Evolutionary conservation across 2,888 invertebrate genomes (phyloP), one percentile per base, ranked within the genome.

Genomic region (Aspidiotus rigidus): DNA sequence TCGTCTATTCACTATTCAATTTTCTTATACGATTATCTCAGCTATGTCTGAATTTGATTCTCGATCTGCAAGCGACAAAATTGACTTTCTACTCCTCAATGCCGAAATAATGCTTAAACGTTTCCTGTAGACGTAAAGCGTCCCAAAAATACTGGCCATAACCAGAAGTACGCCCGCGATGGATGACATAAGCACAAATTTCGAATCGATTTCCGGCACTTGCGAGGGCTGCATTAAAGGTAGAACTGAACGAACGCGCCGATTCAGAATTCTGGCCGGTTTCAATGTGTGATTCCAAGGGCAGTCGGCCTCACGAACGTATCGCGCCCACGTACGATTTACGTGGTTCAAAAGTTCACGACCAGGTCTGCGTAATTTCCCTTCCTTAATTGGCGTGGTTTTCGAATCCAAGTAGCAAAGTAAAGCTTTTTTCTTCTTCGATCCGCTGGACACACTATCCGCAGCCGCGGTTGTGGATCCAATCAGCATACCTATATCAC

Each of bases 271-370:
- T 42, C 71, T 70, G 15, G 73, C 69, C 39, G 72, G 72, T 62
- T 71, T 72, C 11, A 70, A 60, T 10, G 59, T 61, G 8, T 64
- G 44, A 11, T 70, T 72, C 55, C 71, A 71, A 5, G 71, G 66
- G 13, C 73, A 73, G 61, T 73, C 74, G 0, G 75, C 74, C 60
- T 75, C 75, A 10, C 74, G 71, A 10, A 75, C 75, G 70, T 86
- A 87, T 75, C 87, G 86, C 1, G 86, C 86, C 87, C 87, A 87
- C 0, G 87, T 87, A 73, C 86, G 81, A 73, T 83, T 84, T 0
- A 84, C 82, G 28, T 72, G 72, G 70, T 79, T 80, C 0, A 83
- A 82, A 40, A 84, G 75, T 72, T 84, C 83, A 72, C 84, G 81
- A 70, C 79, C 79, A 0, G 82, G 83, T 72, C 84, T 84, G 77